Base-by-base conservation (phyloP, 92 coral and sea anemone genomes). In the Zoanthus sociatus region DNA sequence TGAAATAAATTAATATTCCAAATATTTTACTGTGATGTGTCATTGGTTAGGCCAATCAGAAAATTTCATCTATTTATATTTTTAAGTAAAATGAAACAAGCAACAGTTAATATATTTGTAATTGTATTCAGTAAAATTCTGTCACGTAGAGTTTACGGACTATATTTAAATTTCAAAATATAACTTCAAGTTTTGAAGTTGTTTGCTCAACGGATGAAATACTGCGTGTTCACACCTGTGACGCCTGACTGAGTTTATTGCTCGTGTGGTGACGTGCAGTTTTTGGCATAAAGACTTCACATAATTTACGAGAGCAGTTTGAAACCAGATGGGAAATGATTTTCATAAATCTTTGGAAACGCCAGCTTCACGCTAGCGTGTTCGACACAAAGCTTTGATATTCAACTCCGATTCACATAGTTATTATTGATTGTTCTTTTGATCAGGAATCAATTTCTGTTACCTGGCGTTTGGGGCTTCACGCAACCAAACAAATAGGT, bases 221-320 rank as follows among this genome's bases (percentile, higher is more conserved):
- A 7, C 55, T 50, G 55, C 12, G 4, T 37, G 42, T 37, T 37
- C 42, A 37, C 42, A 50, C 55, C 55, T 50, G 55, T 11, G 26
- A 58, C 83, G 84, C 84, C 84, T 78, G 84, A 42, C 84, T 78
- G 72, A 58, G 42, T 78, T 60, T 45, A 3, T 75, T 7, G 17
- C 16, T 17, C 42, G 53, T 14, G 12, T 37, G 18, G 51, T 78
- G 84, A 78, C 84, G 83, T 78, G 69, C 69, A 21, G 30, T 10
- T 3, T 15, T 66, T 31, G 7, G 32, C 8, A 60, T 60, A 54
- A 64, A 58, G 60, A 64, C 44, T 64, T 46, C 85, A 66, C 44
- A 64, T 46, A 20, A 66, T 66, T 78, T 64, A 30, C 85, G 60
- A 81, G 61, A 45, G 3, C 31, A 14, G 64, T 79, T 81, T 81